Evolutionary conservation across 2,888 invertebrate genomes (phyloP).

Genomic region (Gonocerus acuteangulatus): DNA sequence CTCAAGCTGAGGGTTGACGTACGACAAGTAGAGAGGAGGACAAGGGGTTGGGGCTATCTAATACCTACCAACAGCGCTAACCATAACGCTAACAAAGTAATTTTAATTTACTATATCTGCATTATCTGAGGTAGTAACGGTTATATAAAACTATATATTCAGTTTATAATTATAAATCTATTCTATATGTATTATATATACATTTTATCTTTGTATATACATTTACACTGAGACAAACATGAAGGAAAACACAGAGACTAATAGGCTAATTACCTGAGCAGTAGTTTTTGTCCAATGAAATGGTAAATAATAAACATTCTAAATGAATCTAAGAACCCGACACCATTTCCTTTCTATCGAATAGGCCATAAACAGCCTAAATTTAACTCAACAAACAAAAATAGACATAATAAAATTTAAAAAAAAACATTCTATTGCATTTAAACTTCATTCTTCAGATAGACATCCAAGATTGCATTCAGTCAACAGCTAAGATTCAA

Average conservation of each 20-base stretch:
- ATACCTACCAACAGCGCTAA: constrained; percentile 7
- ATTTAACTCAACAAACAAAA: constrained; percentile 1
- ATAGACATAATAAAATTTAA: no score
- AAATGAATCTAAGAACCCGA: constrained; percentile 8
- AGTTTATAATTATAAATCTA: constrained; percentile 8
- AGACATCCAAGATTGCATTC: no score
- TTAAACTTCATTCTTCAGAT: background rate
- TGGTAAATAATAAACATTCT: constrained; percentile 14
- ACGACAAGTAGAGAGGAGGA: background rate
- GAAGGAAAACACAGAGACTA: constrained; percentile 6
- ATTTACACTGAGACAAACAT: constrained; percentile 3
- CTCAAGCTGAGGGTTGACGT: background rate
- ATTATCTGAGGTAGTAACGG: constrained; percentile 31
- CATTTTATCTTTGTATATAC: background rate
- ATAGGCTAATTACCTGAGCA: constrained; percentile 27
- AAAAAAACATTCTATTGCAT: background rate
- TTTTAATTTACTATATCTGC: constrained; percentile 14
- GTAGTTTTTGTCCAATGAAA: background rate
- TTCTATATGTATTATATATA: constrained; percentile 3
- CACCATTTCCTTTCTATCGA: constrained; percentile 12
- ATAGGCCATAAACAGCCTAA: constrained; percentile 2
- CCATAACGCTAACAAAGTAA: constrained; percentile 7
- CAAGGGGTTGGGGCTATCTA: background rate
- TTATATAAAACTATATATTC: constrained; percentile 23
- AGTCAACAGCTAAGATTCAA: background rate